A percentile compares a stretch with the other conserved stretches of the same genome.
phyloP scores from a whole-genome alignment of 2,888 invertebrate species.

The Polietes domitor region DNA sequence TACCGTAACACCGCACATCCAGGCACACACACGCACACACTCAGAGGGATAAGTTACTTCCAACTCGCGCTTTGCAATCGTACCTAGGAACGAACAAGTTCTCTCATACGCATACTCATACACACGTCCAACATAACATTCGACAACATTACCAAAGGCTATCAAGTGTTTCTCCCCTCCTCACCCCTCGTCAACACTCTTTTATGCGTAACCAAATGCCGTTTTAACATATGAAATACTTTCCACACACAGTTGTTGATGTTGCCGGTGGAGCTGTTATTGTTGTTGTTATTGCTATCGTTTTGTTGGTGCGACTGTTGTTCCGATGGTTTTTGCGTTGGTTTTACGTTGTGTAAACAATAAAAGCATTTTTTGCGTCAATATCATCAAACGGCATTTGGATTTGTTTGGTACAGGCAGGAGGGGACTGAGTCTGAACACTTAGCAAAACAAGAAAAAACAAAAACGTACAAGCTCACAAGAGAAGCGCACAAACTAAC shows the following conservation, averaged over 20 bases:
- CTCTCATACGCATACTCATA: neutral
- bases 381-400: neutral
- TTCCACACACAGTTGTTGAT: neutral
- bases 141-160: neutral
- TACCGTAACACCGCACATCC: neutral
- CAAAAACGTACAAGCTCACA: neutral
- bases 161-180: neutral
- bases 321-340: neutral
- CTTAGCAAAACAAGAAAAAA: neutral
- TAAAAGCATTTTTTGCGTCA: neutral
- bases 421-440: neutral
- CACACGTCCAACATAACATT: neutral
- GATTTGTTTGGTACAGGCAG: neutral
- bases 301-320: neutral
- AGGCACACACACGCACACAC: neutral
- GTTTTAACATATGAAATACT: conserved; percentile 13
- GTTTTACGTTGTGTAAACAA: neutral
- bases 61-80: neutral
- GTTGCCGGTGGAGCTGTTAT: neutral
- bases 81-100: too few species aligned
- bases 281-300: neutral
- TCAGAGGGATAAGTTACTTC: neutral
- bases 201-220: conserved; percentile 31
- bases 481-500: too few species aligned
- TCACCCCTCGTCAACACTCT: neutral